Base-by-base conservation (phyloP, 2,797 vertebrate genomes). In the Anas bahamensis region DNA sequence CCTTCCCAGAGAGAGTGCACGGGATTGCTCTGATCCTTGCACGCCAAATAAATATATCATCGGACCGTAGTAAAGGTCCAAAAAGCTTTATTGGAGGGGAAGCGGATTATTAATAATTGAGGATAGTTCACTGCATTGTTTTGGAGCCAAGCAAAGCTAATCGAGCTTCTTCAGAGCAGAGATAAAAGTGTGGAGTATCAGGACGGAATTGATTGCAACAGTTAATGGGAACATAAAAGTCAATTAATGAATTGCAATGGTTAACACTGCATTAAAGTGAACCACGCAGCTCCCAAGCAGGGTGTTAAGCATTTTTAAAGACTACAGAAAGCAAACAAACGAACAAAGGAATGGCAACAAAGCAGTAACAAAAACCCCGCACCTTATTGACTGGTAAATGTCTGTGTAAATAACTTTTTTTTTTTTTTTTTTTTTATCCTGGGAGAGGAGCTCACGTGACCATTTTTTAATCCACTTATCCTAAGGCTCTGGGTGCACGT, bases 41-140 rank as follows among this genome's bases (percentile, higher is more conserved):
- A 33, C 85, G 59, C 86, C 74, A 93, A 96, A 90, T 83, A 78
- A 88, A 92, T 94, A 89, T 8, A 94, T 94, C 68, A 87, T 89
- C 14, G 10, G 84, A 46, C 55, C 71, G 69, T 59, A 82, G 60
- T 71, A 84, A 93, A 90, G 74, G 69, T 93, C 94, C 76, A 88
- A 87, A 95, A 92, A 86, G 44, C 86, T 87, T 91, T 90, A 91
- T 59, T 93, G 90, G 86, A 92, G 73, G 77, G 84, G 71, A 94
- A 94, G 64, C 72, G 87, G 83, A 79, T 95, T 93, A 96, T 96
- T 94, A 96, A 96, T 94, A 94, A 96, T 93, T 96, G 90, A 95
- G 73, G 53, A 41, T 37, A 78, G 89, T 85, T 91, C 88, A 86
- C 77, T 88, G 77, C 84, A 50, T 79, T 95, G 78, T 68, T 89